Base-by-base conservation (phyloP, 2,797 vertebrate genomes). In the Periparus ater region DNA sequence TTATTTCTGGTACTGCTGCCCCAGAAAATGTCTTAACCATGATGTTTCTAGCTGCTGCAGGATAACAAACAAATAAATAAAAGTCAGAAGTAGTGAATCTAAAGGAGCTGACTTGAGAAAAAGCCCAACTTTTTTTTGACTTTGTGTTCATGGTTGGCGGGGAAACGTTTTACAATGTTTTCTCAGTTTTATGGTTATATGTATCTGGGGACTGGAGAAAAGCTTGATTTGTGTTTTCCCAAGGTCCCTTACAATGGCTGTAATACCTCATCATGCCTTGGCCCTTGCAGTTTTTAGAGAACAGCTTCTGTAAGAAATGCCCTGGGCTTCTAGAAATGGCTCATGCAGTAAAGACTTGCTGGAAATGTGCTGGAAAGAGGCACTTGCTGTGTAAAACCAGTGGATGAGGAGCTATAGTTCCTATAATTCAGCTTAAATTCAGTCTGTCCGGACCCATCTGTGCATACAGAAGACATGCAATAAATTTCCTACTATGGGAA, bases 171-270 rank as follows among this genome's bases (percentile, higher is more conserved):
- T 65, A 70, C 34, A 55, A 4, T 17, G 32, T 79, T 91, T 88
- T 89, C 42, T 74, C 17, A 6, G 18, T 54, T 94, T 87, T 67
- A 50, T 51, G 50, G 42, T 44, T 91, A 25, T 53, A 29, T 32
- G 32, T 58, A 13, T 62, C 73, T 75, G 65, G 62, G 73, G 58
- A 65, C 6, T 53, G 88, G 74, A 72, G 70, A 70, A 83, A 58
- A 29, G 26, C 29, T 82, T 87, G 61, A 95, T 89, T 81, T 87
- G 55, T 70, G n/a, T 85, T 95, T 73, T 79, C 61, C 67, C 79
- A 90, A 73, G 32, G 47, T 68, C 23, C 32, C 22, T 36, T 51
- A 25, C 16, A 48, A 21, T 53, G 57, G 21, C 51, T 79, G 36
- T 66, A 66, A 44, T 66, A 68, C 20, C 72, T 95, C 38, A 71